These are phyloP conservation scores for Fragum whitleyi DNA, from an alignment of 2,888 invertebrate genomes.

Conservation along the genomic window DNA sequence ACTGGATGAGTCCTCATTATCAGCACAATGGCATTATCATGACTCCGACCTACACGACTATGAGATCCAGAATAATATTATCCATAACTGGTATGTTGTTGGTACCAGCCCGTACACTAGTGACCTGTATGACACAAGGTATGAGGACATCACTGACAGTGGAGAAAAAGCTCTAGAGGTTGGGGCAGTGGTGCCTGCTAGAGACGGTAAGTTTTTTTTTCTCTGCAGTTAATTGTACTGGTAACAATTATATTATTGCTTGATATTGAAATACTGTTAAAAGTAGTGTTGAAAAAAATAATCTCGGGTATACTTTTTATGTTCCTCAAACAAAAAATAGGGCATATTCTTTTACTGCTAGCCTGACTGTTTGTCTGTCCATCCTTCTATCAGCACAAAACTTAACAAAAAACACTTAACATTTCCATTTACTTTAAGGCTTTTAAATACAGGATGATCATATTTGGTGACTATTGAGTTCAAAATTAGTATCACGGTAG, in stretches of 20 bases:
- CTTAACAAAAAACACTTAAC: too few species aligned
- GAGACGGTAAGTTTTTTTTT: slow-evolving; percentile 19
- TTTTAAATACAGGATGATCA: too few species aligned
- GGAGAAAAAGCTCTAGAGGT: slow-evolving; percentile 14
- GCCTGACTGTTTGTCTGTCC: too few species aligned
- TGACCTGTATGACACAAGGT: slow-evolving; percentile 8
- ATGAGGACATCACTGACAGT: slow-evolving; percentile 8
- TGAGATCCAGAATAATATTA: slow-evolving; percentile 21
- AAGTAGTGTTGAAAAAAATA: too few species aligned
- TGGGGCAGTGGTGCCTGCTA: slow-evolving; percentile 24
- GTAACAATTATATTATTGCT: background rate
- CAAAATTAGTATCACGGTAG: too few species aligned
- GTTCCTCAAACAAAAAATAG: too few species aligned
- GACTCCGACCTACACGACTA: slow-evolving; percentile 17
- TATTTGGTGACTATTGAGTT: too few species aligned
- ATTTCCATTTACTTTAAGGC: too few species aligned
- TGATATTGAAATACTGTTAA: background rate
- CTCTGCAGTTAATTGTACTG: too few species aligned
- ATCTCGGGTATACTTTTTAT: too few species aligned
- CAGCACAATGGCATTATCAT: slow-evolving; percentile 28
- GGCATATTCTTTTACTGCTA: too few species aligned
- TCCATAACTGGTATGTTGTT: slow-evolving; percentile 28
- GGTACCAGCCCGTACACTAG: slow-evolving; percentile 35
- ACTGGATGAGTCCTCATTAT: background rate
- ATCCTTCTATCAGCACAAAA: too few species aligned